Percentiles rank a stretch among this genome's conserved stretches.
These are phyloP conservation scores for Armadillidium nasatum DNA, from an alignment of 1,140 invertebrate species.

Conservation along the genomic window DNA sequence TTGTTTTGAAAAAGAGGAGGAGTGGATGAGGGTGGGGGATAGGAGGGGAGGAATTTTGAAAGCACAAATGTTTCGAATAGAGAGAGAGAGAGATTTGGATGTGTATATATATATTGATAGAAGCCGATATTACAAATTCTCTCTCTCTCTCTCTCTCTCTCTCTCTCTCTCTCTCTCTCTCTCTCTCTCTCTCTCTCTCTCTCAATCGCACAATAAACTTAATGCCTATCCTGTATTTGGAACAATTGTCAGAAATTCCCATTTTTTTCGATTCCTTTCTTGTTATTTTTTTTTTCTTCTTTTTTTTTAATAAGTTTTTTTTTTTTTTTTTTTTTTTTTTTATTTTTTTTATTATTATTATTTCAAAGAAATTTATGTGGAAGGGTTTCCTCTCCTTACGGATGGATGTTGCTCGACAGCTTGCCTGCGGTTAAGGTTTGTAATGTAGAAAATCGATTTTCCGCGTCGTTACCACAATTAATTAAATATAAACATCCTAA, in stretches of 20 bases:
- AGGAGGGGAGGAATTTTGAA: too few species aligned
- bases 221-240: not conserved
- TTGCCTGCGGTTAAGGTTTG: slow-evolving; percentile 40
- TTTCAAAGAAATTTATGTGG: not conserved
- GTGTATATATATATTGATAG: too few species aligned
- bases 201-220: too few species aligned
- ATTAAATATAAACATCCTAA: slow-evolving; percentile 44
- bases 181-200: too few species aligned
- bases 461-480: slow-evolving; percentile 43
- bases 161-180: too few species aligned
- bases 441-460: slow-evolving; percentile 43
- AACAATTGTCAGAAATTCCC: slow-evolving; percentile 7
- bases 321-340: not conserved
- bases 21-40: too few species aligned
- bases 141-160: too few species aligned
- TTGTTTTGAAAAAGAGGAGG: too few species aligned
- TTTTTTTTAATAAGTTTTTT: not conserved
- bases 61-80: not conserved
- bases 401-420: slow-evolving; percentile 27
- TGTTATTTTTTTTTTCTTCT: not conserved
- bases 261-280: too few species aligned
- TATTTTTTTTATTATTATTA: too few species aligned
- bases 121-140: too few species aligned
- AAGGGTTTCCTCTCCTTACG: slow-evolving; percentile 1
- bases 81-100: not conserved